Base-by-base conservation (phyloP, 1,140 invertebrate species). In the Heliothis subflexa region DNA sequence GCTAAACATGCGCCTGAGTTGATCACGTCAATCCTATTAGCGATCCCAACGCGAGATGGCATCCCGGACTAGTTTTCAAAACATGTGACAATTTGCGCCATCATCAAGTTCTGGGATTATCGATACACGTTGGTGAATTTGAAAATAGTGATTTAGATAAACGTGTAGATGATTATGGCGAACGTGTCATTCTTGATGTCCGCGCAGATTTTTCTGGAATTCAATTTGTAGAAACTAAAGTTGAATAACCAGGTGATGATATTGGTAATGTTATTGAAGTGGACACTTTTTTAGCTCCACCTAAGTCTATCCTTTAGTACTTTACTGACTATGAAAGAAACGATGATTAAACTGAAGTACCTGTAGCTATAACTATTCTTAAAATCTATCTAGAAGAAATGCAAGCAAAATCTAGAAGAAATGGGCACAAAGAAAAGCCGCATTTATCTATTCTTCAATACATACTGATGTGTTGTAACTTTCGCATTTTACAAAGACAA, bases 11-110 rank as follows among this genome's bases (percentile, higher is more conserved):
- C 18, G 11, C 9, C 7, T 3, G 25, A n/a, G 47, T 21, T 28
- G 40, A 50, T 70, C 66, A 50, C 66, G 25, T 25, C 52, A 70
- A 70, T 52, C 45, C n/a, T 13, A 66, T 66, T 21, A 66, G 47
- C 18, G 12, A 50, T 70, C 16, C 57, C 21, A 12, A 40, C 33
- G 33, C 33, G 28, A n/a, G 11, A 33, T 10, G 18, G 21, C 25
- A 21, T 47, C 45, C 11, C 5, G 9, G 11, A 66, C 18, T 28
- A 13, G 47, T 52, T 50, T 25, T 70, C 47, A 50, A 21, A 25
- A 70, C 66, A 47, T 52, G 66, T 52, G 66, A 70, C 66, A 70
- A 70, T 70, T 70, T 70, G 66, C 21, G 12, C 66, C 13, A 50
- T 10, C 66, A 25, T 70, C 16, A 25, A 49, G 13, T 28, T 50